phyloP scores from a whole-genome alignment of 2,797 vertebrate genomes.

The Ctenopoma kingsleyae region DNA sequence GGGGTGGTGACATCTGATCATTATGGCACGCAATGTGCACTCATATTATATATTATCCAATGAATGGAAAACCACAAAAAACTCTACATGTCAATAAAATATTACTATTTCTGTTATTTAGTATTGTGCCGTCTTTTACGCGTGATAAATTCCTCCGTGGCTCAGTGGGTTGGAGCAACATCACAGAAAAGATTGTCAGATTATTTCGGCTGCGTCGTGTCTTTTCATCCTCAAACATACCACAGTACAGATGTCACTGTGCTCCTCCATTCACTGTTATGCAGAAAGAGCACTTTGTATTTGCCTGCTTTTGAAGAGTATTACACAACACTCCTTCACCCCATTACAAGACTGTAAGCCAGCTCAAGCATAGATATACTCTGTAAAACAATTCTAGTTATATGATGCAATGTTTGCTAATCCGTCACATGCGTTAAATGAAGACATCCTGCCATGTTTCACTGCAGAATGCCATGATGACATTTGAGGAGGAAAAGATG shows the following conservation, averaged over 20 bases:
- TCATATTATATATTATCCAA: background rate
- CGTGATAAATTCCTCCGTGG: conserved; percentile 1
- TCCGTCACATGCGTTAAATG: background rate
- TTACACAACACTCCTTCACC: conserved; percentile 58
- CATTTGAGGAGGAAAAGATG: conserved; percentile 99
- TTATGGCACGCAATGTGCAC: background rate
- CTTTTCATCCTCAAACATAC: conserved; percentile 15
- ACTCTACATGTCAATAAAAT: conserved; percentile 4
- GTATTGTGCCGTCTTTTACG: background rate
- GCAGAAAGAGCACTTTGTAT: conserved; percentile 67
- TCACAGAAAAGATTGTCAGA: background rate
- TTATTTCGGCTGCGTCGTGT: background rate
- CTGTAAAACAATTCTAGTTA: conserved; percentile 13
- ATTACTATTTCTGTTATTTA: background rate
- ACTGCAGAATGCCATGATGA: conserved; percentile 97
- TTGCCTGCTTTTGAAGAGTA: conserved; percentile 15
- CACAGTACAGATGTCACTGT: conserved; percentile 53
- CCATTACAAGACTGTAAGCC: conserved; percentile 27
- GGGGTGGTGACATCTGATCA: conserved; percentile 34
- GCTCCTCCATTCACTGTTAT: conserved; percentile 46
- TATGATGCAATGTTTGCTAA: background rate
- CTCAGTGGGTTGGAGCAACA: background rate
- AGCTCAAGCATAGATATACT: conserved; percentile 27
- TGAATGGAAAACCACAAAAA: conserved; percentile 1
- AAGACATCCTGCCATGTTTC: conserved; percentile 6